Evolutionary conservation across 2,888 invertebrate species (phyloP).

Genomic region (Philaethria dido): DNA sequence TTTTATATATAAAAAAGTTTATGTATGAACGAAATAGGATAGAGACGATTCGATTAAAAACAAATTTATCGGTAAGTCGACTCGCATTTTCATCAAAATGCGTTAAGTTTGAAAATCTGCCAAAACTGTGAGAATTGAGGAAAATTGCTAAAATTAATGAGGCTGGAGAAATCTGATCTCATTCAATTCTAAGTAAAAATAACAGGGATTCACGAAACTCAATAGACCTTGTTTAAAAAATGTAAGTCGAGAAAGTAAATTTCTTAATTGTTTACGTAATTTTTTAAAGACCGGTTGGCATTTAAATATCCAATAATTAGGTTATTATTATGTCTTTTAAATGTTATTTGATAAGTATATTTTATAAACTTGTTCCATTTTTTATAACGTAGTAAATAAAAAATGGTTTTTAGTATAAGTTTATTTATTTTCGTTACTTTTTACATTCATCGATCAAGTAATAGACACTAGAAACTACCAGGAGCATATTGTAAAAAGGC

Average conservation of each 20-base stretch:
- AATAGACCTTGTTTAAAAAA: constrained; percentile 17
- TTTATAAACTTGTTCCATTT: too few species aligned
- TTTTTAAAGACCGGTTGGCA: not conserved
- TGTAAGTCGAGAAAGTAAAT: not conserved
- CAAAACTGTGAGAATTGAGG: constrained; percentile 29
- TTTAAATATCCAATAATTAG: not conserved
- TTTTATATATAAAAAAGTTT: not conserved
- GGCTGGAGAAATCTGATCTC: constrained; percentile 32
- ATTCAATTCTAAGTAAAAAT: constrained; percentile 24
- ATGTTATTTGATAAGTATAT: not conserved
- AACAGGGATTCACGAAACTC: constrained; percentile 25
- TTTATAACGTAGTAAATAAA: too few species aligned
- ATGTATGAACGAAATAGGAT: constrained; percentile 8
- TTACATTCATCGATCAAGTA: too few species aligned
- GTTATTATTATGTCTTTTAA: not conserved
- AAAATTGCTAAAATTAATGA: constrained; percentile 36
- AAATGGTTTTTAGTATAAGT: too few species aligned
- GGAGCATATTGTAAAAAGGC: too few species aligned
- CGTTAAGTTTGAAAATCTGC: constrained; percentile 34
- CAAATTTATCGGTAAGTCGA: constrained; percentile 30
- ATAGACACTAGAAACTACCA: too few species aligned
- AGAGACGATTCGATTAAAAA: constrained; percentile 28
- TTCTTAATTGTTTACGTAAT: not conserved
- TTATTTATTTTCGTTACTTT: too few species aligned
- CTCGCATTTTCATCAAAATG: constrained; percentile 20